Conservation (phyloP, 2,113 vertebrate species). For the Sus scrofa region T2T-Sscrofa CM000817.6:55619001-55619500, state of each 20-base stretch:
- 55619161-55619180: background rate
- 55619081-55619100: accelerated
- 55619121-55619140: background rate
- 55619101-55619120: background rate
- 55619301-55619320: too few species aligned
- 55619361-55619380: too few species aligned
- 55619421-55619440: background rate
- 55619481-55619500: background rate
- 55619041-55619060: background rate
- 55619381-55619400: background rate
- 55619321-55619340: too few species aligned
- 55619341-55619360: too few species aligned
- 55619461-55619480: background rate
- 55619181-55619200: background rate
- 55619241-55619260: background rate
- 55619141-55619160: background rate
- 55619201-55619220: background rate
- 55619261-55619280: too few species aligned
- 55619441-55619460: background rate
- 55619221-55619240: background rate
- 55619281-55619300: too few species aligned
- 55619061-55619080: background rate
- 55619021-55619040: accelerated
- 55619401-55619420: background rate
- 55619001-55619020: slow-evolving; percentile 78